Percentiles rank a stretch among this genome's conserved stretches.
Evolutionary conservation across 2,888 invertebrate genomes (phyloP).

Genomic region (Tyria jacobaeae): DNA sequence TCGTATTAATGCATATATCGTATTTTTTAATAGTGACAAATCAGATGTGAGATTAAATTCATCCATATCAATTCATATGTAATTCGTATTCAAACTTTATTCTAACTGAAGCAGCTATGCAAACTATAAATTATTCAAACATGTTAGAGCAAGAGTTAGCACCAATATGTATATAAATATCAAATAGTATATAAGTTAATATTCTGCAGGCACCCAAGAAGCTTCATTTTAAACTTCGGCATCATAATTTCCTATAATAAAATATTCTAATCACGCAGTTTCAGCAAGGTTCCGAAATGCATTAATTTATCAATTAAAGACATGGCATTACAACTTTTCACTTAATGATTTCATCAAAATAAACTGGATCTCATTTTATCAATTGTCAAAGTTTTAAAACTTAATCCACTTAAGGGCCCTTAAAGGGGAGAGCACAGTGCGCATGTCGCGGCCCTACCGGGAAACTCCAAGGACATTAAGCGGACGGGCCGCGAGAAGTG

Average conservation of each 20-base stretch:
- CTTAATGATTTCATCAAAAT: constrained; percentile 76
- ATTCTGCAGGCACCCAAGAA: constrained; percentile 9
- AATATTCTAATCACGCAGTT: constrained; percentile 34
- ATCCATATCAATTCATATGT: too few relatives aligned
- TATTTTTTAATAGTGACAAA: too few relatives aligned
- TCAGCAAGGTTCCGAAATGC: constrained; percentile 26
- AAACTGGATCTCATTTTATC: constrained; percentile 82
- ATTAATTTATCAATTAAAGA: constrained; percentile 51
- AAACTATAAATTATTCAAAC: neutral
- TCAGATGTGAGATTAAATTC: too few relatives aligned
- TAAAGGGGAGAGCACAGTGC: constrained; percentile 75
- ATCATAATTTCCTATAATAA: constrained; percentile 14
- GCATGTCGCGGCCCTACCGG: constrained; percentile 81
- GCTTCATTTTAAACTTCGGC: constrained; percentile 4
- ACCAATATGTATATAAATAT: neutral
- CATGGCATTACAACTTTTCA: constrained; percentile 72
- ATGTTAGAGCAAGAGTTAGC: neutral
- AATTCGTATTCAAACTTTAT: too few relatives aligned
- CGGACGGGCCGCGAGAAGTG: constrained; percentile 60
- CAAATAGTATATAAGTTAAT: constrained; percentile 8
- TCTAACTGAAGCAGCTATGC: too few relatives aligned
- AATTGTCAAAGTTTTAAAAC: constrained; percentile 86
- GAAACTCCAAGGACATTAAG: constrained; percentile 80
- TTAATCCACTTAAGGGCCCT: constrained; percentile 84
- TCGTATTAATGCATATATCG: too few relatives aligned